Percentiles rank a stretch among this genome's conserved stretches.
phyloP scores from a whole-genome alignment of 2,113 vertebrate genomes.

The Trogon surrucura region DNA sequence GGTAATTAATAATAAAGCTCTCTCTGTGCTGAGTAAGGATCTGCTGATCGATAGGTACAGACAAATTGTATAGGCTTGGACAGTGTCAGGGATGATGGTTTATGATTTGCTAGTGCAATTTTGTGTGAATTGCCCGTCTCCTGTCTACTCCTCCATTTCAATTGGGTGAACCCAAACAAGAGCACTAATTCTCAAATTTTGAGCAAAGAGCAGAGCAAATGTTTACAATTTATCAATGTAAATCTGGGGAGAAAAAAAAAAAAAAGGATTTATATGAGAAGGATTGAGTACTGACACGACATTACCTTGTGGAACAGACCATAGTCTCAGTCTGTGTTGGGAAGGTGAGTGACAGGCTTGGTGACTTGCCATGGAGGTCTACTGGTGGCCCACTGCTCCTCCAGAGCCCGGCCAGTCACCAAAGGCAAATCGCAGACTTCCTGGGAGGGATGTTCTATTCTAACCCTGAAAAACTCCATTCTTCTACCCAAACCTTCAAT shows the following conservation, averaged over 20 bases:
- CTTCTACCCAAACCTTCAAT: neutral
- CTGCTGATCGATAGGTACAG: neutral
- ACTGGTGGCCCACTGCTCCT: neutral
- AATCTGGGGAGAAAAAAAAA: neutral
- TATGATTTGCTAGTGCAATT: neutral
- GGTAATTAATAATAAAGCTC: neutral
- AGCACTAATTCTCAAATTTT: neutral
- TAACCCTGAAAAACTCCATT: neutral
- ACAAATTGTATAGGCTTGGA: neutral
- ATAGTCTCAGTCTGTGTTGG: neutral
- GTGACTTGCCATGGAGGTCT: neutral
- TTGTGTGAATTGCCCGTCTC: neutral
- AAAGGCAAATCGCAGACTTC: neutral
- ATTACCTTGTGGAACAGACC: neutral
- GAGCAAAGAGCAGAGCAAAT: neutral
- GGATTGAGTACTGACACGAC: neutral
- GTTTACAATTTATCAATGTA: neutral
- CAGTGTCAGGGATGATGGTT: neutral
- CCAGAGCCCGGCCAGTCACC: neutral
- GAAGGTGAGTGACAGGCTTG: slow-evolving; percentile 19
- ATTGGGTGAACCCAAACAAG: neutral
- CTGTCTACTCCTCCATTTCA: neutral
- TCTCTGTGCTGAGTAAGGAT: neutral
- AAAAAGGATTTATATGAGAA: neutral
- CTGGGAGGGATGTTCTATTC: neutral